phyloP scores from a whole-genome alignment of 1,140 invertebrate species.

The Aphis craccivora region DNA sequence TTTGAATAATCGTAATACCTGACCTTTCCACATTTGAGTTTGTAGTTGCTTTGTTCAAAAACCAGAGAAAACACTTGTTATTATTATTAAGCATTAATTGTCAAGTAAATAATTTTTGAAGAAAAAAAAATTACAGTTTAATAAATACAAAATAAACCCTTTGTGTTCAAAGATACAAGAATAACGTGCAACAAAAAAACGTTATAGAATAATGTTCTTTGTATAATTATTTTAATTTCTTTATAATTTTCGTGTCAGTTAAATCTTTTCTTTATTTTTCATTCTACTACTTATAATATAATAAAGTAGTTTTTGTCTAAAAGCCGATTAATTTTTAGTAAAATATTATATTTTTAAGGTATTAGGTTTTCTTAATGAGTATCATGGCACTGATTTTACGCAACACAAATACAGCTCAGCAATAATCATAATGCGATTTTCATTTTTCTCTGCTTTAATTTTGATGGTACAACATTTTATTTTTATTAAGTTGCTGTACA shows the following conservation, averaged over 20 bases:
- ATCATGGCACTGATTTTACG: not conserved
- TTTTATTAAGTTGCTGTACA: not conserved
- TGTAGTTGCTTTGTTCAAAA: not conserved
- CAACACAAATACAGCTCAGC: not conserved
- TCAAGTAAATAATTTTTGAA: not conserved
- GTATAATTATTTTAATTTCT: not conserved
- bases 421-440: not conserved
- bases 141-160: not conserved
- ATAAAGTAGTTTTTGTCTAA: not conserved
- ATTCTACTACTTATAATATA: not conserved
- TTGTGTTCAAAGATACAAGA: not conserved
- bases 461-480: not conserved
- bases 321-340: slow-evolving; percentile 25
- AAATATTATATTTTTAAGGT: slow-evolving; percentile 1
- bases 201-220: not conserved
- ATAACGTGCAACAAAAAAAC: not conserved
- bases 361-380: not conserved
- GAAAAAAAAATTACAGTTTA: not conserved
- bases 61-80: not conserved
- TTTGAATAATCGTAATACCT: not conserved
- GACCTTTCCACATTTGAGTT: not conserved
- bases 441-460: not conserved
- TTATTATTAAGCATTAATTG: slow-evolving; percentile 5
- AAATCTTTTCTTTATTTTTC: not conserved
- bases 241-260: not conserved